Evolutionary conservation across 2,113 vertebrate genomes (phyloP).

Genomic region (Athene noctua): DNA sequence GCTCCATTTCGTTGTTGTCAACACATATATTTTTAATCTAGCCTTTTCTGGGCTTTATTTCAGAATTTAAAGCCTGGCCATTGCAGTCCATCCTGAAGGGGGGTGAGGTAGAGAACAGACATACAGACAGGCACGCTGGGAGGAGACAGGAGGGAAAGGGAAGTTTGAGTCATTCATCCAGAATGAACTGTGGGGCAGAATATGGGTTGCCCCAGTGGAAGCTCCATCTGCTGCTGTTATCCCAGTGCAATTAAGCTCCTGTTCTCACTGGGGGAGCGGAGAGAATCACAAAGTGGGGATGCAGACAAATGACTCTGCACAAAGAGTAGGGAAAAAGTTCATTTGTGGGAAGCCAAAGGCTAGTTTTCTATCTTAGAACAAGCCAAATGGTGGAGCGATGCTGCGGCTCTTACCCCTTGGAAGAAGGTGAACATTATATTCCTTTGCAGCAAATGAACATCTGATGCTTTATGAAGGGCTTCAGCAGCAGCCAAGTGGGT

Average conservation of each 20-base stretch:
- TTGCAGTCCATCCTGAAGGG: neutral
- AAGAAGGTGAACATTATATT: constrained; percentile 93
- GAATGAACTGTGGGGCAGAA: neutral
- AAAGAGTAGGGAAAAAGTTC: neutral
- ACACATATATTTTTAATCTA: constrained; percentile 31
- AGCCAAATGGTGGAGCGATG: neutral
- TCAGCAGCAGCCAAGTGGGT: constrained; percentile 87
- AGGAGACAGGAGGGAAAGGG: neutral
- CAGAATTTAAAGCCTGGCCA: neutral
- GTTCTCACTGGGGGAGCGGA: neutral
- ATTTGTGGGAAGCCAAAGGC: neutral
- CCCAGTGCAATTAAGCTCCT: neutral
- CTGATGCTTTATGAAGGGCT: constrained; percentile 76
- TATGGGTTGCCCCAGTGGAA: neutral
- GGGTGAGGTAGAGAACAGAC: neutral
- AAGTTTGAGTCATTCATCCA: neutral
- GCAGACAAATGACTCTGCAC: neutral
- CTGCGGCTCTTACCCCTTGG: constrained; percentile 82
- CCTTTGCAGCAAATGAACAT: constrained; percentile 49
- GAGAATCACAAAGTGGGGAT: neutral
- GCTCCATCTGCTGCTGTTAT: neutral
- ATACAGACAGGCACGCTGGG: neutral
- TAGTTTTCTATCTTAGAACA: neutral
- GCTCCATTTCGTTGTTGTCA: neutral
- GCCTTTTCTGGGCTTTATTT: neutral